Conservation (phyloP, 1,140 invertebrate genomes). For the Zaprionus capensis region DNA sequence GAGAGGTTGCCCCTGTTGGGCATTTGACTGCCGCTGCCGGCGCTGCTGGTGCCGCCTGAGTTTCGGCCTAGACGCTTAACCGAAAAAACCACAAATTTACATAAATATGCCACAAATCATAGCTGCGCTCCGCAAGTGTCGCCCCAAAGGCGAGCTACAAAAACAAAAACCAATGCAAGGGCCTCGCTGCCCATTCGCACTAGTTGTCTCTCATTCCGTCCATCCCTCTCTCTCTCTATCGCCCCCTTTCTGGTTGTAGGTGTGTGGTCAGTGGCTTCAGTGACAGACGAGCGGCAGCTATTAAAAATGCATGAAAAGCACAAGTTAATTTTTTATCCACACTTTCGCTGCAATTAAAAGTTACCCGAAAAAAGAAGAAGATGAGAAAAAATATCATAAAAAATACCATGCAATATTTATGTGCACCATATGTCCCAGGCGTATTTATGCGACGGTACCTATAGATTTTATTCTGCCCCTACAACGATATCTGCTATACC, state of each 20-base stretch:
- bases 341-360: constrained; percentile 76
- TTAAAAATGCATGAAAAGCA: constrained; percentile 79
- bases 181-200: not conserved
- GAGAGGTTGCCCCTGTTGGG: constrained; percentile 9
- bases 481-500: not conserved
- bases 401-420: constrained; percentile 72
- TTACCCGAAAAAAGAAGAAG: constrained; percentile 31
- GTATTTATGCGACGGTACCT: constrained; percentile 59
- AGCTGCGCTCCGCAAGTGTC: constrained; percentile 47
- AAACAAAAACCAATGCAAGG: constrained; percentile 13
- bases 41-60: constrained; percentile 5
- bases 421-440: constrained; percentile 63
- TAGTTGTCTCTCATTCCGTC: not conserved
- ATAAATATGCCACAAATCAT: constrained; percentile 82
- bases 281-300: constrained; percentile 57
- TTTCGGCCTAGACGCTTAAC: constrained; percentile 47
- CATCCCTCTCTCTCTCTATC: not conserved
- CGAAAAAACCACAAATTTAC: constrained; percentile 79
- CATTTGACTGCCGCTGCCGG: not conserved
- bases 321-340: constrained; percentile 73
- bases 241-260: not conserved
- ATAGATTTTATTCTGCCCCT: constrained; percentile 28
- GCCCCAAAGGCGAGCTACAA: constrained; percentile 32
- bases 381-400: constrained; percentile 43
- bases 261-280: constrained; percentile 58